These are phyloP conservation scores for Fulica atra DNA, from an alignment of 2,113 vertebrate species.

Conservation along the genomic window DNA sequence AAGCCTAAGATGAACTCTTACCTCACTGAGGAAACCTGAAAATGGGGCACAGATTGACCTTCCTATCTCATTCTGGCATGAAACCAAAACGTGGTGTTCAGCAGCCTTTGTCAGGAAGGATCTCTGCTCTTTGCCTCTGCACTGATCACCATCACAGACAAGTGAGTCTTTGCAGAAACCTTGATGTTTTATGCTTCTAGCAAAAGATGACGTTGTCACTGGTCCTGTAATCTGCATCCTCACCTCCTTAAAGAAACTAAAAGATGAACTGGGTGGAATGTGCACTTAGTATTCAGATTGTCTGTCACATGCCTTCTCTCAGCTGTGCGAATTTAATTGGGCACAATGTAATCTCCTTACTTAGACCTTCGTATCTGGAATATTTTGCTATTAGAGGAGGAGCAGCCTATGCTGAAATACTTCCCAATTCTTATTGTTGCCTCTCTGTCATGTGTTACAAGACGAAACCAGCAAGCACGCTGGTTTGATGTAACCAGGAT, in stretches of 20 bases:
- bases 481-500: background rate
- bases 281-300: background rate
- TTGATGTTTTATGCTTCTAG: background rate
- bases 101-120: background rate
- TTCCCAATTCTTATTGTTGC: background rate
- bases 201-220: background rate
- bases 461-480: background rate
- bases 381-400: background rate
- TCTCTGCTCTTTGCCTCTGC: background rate
- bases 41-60: background rate
- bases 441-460: background rate
- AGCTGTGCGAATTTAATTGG: background rate
- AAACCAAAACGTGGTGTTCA: background rate
- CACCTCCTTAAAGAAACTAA: background rate
- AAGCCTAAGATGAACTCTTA: background rate
- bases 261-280: background rate
- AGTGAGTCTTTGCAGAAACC: background rate
- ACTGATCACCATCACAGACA: background rate
- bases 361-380: background rate
- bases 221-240: background rate
- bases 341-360: conserved; percentile 10
- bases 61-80: background rate
- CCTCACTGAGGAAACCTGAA: background rate
- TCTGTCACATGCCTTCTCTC: background rate
- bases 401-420: background rate